Conservation (phyloP, 2,113 vertebrate genomes). For the Cochlearius cochlearius region DNA sequence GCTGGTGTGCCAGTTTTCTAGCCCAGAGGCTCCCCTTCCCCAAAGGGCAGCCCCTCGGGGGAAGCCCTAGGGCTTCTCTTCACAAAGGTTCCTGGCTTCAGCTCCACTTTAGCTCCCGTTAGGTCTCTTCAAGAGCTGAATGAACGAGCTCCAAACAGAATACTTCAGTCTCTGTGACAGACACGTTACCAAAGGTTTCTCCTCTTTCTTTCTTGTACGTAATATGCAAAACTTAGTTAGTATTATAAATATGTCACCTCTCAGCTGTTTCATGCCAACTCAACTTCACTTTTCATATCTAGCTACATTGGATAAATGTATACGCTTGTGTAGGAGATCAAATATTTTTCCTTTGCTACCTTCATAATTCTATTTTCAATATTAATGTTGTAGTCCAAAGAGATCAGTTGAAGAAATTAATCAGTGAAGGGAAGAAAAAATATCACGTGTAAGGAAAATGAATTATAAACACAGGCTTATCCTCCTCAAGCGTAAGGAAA, state of each 20-base stretch:
- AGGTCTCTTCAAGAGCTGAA: background rate
- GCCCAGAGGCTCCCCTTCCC: background rate
- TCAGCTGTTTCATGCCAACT: background rate
- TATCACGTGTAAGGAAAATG: background rate
- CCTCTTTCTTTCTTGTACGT: background rate
- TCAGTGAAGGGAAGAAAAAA: background rate
- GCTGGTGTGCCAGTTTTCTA: background rate
- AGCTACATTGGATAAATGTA: background rate
- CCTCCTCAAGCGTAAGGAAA: background rate
- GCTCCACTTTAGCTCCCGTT: background rate
- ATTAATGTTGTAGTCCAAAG: background rate
- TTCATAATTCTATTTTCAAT: background rate
- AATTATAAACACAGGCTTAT: background rate
- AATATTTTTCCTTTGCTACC: background rate
- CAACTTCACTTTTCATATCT: background rate
- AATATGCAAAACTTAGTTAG: background rate
- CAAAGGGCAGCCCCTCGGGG: background rate
- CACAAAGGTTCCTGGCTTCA: background rate
- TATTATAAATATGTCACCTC: background rate
- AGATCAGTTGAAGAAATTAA: background rate
- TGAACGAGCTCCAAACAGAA: background rate
- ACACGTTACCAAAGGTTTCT: background rate
- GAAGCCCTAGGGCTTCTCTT: background rate
- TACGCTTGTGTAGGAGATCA: background rate
- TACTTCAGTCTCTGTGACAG: background rate